Evolutionary conservation across 2,888 invertebrate genomes (phyloP).

Genomic region (Syrista parreyssii): DNA sequence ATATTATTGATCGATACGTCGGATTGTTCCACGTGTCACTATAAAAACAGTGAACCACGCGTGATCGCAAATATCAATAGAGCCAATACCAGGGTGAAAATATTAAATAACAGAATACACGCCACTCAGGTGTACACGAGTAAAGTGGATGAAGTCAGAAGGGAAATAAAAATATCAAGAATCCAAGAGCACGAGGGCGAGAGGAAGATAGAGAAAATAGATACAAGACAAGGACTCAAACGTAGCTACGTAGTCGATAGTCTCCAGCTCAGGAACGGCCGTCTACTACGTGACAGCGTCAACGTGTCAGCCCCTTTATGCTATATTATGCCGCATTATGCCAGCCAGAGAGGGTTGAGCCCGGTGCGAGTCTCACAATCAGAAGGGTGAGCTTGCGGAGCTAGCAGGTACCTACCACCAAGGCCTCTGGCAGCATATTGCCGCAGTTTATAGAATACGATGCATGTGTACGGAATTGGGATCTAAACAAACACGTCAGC

Average conservation of each 20-base stretch:
- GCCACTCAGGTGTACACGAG: background rate
- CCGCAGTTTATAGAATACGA: background rate
- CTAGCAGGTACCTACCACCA: background rate
- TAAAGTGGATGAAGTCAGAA: background rate
- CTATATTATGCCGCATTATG: background rate
- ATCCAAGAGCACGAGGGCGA: background rate
- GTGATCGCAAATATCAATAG: background rate
- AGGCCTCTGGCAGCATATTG: background rate
- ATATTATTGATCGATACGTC: background rate
- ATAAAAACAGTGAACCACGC: background rate
- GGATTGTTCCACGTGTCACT: background rate
- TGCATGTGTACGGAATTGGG: conserved; percentile 10
- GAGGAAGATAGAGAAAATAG: background rate
- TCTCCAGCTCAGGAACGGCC: background rate
- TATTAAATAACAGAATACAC: background rate
- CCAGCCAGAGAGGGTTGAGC: background rate
- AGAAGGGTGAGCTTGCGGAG: background rate
- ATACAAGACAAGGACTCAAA: background rate
- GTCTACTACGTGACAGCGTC: conserved; percentile 5
- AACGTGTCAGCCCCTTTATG: conserved; percentile 10
- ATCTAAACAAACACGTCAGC: conserved; percentile 7
- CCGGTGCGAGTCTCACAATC: background rate
- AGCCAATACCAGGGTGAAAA: background rate
- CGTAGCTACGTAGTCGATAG: background rate
- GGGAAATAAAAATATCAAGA: background rate